phyloP scores from a whole-genome alignment of 2,113 vertebrate species.

The Boleophthalmus pectinirostris region DNA sequence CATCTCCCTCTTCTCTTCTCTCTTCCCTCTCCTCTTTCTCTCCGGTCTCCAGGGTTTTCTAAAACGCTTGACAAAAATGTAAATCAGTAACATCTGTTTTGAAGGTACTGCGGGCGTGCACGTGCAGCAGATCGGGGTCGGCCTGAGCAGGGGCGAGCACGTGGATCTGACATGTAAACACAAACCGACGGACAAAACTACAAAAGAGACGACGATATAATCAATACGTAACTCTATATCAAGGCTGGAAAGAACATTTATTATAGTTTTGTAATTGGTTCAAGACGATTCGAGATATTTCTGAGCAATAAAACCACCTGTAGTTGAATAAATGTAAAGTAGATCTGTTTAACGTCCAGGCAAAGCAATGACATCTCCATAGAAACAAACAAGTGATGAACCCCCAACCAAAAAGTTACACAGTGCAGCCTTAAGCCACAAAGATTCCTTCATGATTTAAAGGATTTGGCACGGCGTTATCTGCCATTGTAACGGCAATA shows the following conservation, averaged over 20 bases:
- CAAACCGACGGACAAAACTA: constrained; percentile 10
- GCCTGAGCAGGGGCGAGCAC: constrained; percentile 6
- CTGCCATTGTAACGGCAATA: too few relatives aligned
- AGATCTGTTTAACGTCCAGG: too few relatives aligned
- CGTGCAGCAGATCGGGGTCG: constrained; percentile 18
- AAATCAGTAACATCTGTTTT: constrained; percentile 66
- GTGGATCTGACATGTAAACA: constrained; percentile 7
- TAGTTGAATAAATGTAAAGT: too few relatives aligned
- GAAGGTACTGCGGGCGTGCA: constrained; percentile 36
- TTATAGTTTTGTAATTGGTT: background rate
- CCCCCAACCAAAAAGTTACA: too few relatives aligned
- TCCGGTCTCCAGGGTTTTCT: constrained; percentile 24
- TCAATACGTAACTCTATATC: background rate
- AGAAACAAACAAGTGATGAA: too few relatives aligned
- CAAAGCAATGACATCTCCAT: too few relatives aligned
- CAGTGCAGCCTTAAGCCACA: too few relatives aligned
- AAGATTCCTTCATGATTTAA: too few relatives aligned
- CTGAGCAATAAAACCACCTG: too few relatives aligned
- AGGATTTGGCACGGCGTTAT: too few relatives aligned
- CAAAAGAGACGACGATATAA: background rate
- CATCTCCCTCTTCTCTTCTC: too few relatives aligned
- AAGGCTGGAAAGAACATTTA: background rate
- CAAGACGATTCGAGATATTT: background rate
- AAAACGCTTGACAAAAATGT: constrained; percentile 53
- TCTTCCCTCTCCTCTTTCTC: too few relatives aligned